Base-by-base conservation (phyloP, 2,888 invertebrate species). In the Agapostemon virescens region DNA sequence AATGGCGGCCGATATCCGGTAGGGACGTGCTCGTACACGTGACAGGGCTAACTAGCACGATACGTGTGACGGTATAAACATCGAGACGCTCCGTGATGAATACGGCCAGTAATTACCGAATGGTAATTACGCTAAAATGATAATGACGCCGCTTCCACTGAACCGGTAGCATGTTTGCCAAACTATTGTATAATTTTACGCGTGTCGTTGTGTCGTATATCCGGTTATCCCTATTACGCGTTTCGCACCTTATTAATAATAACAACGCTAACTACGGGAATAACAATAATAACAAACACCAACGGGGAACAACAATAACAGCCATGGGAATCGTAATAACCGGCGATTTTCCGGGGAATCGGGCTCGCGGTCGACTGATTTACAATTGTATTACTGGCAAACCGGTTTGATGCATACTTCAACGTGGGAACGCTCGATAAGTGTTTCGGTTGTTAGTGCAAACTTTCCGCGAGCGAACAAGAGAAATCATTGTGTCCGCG, bases 101-200 rank as follows among this genome's bases (percentile, higher is more conserved):
- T 87, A 84, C 82, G 78, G 55, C 72, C 72, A 68, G 83, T 85
- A 87, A 87, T 87, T 87, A 85, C 84, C 81, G 77, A 85, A 85
- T 82, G 87, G 85, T 87, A 87, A 87, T 87, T 87, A 87, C 86
- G 82, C 81, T 83, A 85, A 85, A 87, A 87, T 85, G 87, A 87
- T 87, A 87, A 87, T 87, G 85, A 87, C 84, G 74, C 77, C 84
- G 85, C 82, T 77, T 77, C 69, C 80, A 79, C 77, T 61, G 69
- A 64, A 82, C 80, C 72, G 78, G 77, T 76, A 61, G 77, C 85
- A 72, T 83, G 83, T 81, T 84, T 80, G 86, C 85, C 85, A 81
- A 87, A 80, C 84, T 84, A 82, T 87, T 83, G 84, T 82, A 83
- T 84, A 85, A 84, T 87, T 84, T 87, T 83, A 77, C 81, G 66